Evolutionary conservation across 2,797 vertebrate species (phyloP).

Genomic region (Chiroxiphia lanceolata): DNA sequence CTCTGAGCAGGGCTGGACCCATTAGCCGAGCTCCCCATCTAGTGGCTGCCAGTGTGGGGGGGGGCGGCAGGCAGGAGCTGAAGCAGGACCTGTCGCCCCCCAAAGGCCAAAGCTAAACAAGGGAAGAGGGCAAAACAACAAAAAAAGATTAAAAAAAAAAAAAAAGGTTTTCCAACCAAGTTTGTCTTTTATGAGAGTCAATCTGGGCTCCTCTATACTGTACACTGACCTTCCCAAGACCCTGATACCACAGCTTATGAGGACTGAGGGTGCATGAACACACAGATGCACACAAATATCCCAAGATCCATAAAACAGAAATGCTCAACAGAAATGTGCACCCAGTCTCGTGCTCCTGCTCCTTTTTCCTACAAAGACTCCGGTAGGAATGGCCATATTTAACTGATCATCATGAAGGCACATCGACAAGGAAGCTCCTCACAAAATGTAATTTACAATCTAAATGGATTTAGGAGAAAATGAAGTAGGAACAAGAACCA

Average conservation of each 20-base stretch:
- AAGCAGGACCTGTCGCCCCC: neutral
- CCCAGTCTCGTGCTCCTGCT: neutral
- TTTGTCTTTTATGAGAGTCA: neutral
- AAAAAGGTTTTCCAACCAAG: neutral
- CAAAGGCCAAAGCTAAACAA: neutral
- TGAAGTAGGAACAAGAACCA: neutral
- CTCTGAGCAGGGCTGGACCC: neutral
- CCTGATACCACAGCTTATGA: neutral
- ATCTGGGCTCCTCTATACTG: neutral
- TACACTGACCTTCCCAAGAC: neutral
- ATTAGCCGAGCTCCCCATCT: conserved; percentile 48
- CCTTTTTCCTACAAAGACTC: neutral
- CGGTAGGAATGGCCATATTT: neutral
- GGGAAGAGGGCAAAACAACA: neutral
- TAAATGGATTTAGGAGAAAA: neutral
- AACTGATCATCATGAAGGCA: neutral
- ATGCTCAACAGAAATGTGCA: neutral
- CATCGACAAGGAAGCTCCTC: neutral
- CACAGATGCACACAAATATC: neutral
- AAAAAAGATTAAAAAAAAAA: accelerated
- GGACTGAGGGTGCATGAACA: neutral
- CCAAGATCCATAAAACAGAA: neutral
- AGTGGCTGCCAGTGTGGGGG: neutral
- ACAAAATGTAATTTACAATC: neutral
- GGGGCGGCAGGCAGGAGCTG: neutral